Evolutionary conservation across 2,113 vertebrate species (phyloP).

Genomic region (Callochromis pleurospilus): DNA sequence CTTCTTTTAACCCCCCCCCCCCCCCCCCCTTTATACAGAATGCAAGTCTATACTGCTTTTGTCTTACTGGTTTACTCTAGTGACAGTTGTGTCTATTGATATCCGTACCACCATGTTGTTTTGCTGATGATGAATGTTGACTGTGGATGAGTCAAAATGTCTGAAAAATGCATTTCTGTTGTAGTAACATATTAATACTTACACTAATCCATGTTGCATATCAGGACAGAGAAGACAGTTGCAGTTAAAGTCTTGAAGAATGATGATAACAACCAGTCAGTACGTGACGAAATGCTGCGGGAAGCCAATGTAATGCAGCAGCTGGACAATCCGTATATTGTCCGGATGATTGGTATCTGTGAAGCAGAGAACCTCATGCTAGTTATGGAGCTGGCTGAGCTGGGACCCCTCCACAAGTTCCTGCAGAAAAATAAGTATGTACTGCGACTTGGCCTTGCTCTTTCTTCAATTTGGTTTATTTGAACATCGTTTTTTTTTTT

Average conservation of each 20-base stretch:
- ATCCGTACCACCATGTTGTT: background rate
- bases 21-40: background rate
- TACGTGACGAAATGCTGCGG: slow-evolving; percentile 85
- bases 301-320: slow-evolving; percentile 96
- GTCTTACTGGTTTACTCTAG: background rate
- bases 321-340: slow-evolving; percentile 95
- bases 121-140: background rate
- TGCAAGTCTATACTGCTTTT: background rate
- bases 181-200: background rate
- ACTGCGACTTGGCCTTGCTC: background rate
- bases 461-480: background rate
- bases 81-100: background rate
- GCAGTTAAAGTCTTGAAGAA: slow-evolving; percentile 97
- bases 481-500: background rate
- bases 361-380: slow-evolving; percentile 94
- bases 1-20: no score
- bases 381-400: slow-evolving; percentile 96
- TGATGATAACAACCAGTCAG: slow-evolving; percentile 75
- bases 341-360: slow-evolving; percentile 97
- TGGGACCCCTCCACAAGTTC: slow-evolving; percentile 91
- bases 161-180: background rate
- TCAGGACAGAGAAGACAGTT: slow-evolving; percentile 83
- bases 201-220: background rate
- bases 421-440: slow-evolving; percentile 86
- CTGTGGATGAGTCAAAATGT: background rate